Evolutionary conservation across 2,797 vertebrate species (phyloP), one percentile per base, ranked within the genome.

Genomic region (Euphonia xanthogaster): DNA sequence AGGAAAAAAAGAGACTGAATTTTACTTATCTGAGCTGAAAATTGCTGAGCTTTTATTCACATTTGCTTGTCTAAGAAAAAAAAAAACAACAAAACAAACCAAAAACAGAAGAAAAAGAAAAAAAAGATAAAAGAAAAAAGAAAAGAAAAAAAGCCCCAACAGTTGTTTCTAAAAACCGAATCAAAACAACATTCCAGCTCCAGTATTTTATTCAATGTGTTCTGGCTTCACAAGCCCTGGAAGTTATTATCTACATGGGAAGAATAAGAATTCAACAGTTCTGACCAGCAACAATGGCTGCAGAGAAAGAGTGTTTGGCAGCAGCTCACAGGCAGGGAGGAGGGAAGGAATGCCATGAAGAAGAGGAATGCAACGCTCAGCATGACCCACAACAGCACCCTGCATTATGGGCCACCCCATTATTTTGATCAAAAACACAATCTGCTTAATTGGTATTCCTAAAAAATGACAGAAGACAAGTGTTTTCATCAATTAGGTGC

Each of bases 211-310:
- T 94, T 95, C 88, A 95, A 75, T 83, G 90, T 14, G 15, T 73
- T 73, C 62, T 86, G 89, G 88, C 93, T 95, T 95, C 73, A 60
- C 67, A 92, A 94, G 91, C 93, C 87, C 94, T 96, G 96, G 92
- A 97, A 95, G 95, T 94, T 97, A 95, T 95, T 95, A 96, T 97
- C 96, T 97, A 94, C 96, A 95, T 94, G 94, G 82, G 90, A 93
- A 97, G 96, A 96, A 94, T 94, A 93, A 93, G 95, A 97, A 97
- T 97, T 96, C 94, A 94, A 96, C 94, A 95, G 94, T 94, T 91
- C 95, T 94, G 94, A 97, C 92, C 94, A 92, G 94, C 79, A 96
- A 96, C 91, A 96, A 94, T 96, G 91, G 92, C 88, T 91, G 96
- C 92, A 94, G 93, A 97, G 84, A 96, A 94, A 94, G 90, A 94